Conservation (phyloP, 2,113 vertebrate species). For the Lampris incognitus region DNA sequence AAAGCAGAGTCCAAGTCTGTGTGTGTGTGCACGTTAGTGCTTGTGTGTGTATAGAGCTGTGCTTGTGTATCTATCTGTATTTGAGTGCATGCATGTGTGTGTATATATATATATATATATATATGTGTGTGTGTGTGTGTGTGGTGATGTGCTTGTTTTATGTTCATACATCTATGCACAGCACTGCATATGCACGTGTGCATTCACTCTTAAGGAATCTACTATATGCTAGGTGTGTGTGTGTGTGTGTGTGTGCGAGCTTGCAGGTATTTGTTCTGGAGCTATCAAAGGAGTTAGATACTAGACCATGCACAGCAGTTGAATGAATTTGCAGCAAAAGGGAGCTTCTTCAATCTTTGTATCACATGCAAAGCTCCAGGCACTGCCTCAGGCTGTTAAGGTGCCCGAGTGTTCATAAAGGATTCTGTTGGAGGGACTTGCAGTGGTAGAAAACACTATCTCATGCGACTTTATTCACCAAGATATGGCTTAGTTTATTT, state of each 20-base stretch:
- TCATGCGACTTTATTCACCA: neutral
- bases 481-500: constrained; percentile 6
- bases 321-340: constrained; percentile 23
- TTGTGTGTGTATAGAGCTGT: neutral
- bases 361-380: constrained; percentile 60
- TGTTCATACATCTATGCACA: too few species aligned
- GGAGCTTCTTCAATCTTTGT: constrained; percentile 55
- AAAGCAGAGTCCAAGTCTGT: constrained; percentile 70
- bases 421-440: constrained; percentile 29
- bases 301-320: constrained; percentile 6
- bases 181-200: too few species aligned
- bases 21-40: constrained; percentile 52
- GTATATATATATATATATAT: neutral
- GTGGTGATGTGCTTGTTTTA: neutral
- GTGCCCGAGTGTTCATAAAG: constrained; percentile 45
- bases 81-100: constrained; percentile 1
- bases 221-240: neutral
- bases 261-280: neutral
- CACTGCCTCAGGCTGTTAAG: constrained; percentile 45
- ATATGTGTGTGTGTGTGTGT: neutral
- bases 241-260: neutral
- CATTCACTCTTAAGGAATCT: too few species aligned
- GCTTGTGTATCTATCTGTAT: constrained; percentile 5
- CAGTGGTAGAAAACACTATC: constrained; percentile 36
- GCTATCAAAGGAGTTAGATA: constrained; percentile 25